These are phyloP conservation scores for Brachyistius frenatus DNA, from an alignment of 2,113 vertebrate genomes.

Conservation along the genomic window DNA sequence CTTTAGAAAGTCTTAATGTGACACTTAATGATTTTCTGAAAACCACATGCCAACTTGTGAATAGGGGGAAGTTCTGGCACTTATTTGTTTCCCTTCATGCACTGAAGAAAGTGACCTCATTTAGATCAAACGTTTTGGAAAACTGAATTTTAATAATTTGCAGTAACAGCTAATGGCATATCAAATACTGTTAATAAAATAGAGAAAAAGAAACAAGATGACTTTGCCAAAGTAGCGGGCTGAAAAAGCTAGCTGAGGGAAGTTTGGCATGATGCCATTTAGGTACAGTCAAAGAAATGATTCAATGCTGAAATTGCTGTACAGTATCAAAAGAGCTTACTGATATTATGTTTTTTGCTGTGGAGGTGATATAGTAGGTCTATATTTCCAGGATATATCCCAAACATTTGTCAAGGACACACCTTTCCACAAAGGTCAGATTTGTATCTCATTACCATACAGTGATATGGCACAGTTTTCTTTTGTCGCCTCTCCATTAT, in stretches of 20 bases:
- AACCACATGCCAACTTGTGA: no score
- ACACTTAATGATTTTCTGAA: no score
- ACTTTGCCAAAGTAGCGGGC: slow-evolving; percentile 17
- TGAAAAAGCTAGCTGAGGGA: slow-evolving; percentile 31
- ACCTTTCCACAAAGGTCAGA: not conserved
- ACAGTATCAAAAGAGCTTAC: slow-evolving; percentile 3
- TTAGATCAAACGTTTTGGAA: not conserved
- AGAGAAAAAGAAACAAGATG: not conserved
- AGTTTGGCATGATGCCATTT: slow-evolving; percentile 13
- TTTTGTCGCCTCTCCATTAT: not conserved
- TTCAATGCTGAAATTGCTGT: slow-evolving; percentile 23
- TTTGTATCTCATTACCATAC: not conserved
- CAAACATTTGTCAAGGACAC: not conserved
- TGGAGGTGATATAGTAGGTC: not conserved
- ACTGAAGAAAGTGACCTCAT: not conserved
- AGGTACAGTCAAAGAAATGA: slow-evolving; percentile 9
- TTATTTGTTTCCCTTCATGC: no score
- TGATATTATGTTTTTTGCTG: slow-evolving; percentile 10
- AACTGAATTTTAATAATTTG: no score
- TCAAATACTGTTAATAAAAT: not conserved
- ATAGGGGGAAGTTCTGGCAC: no score
- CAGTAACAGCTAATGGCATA: not conserved
- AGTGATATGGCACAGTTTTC: not conserved
- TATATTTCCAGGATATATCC: not conserved
- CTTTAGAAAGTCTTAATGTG: no score